Base-by-base conservation (phyloP, 2,888 invertebrate genomes). In the Hypena proboscidalis region DNA sequence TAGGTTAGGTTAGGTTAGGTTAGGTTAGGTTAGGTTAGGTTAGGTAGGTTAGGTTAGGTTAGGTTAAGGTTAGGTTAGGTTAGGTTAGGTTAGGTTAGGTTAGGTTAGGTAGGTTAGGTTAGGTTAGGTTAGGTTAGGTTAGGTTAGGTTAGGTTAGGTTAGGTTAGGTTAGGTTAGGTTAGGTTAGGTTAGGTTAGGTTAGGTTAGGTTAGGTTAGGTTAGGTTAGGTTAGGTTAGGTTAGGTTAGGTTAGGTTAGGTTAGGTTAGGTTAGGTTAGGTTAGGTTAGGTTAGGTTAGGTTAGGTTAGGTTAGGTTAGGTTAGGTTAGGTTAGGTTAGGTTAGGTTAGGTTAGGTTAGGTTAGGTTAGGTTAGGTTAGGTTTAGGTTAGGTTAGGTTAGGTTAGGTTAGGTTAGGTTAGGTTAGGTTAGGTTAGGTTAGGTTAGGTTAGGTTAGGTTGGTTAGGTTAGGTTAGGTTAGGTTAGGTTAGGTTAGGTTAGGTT, bases 171-270 rank as follows among this genome's bases (percentile, higher is more conserved):
- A 46, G 50, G 46, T 50, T 50, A 46, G 52, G 49, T 49, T 56
- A 46, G 52, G 52, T 49, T 52, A 48, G 51, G 56, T 49, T 51
- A 45, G 51, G 55, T 55, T 55, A 47, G 57, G 52, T 49, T 57
- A 48, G 52, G 56, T 52, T 57, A 50, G 57, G 53, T 47, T 48
- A 38, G 49, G 35, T 43, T 43, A 29, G 49, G 56, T 56, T 56
- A 49, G 56, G 56, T 57, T 57, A 44, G 57, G 52, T 53, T 57
- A 42, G 55, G 55, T 56, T 55, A 52, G 58, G 58, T 58, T 58
- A 46, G 49, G 46, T 50, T 57, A 40, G 40, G 45, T 50, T 50
- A 37, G 40, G 45, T 45, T 46, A 34, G 45, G 51, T 58, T 58
- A 49, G 54, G 49, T 58, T 52, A 41, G 54, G 51, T 54, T 54